phyloP scores from a whole-genome alignment of 2,888 invertebrate species.

The Pseudoips prasinana region DNA sequence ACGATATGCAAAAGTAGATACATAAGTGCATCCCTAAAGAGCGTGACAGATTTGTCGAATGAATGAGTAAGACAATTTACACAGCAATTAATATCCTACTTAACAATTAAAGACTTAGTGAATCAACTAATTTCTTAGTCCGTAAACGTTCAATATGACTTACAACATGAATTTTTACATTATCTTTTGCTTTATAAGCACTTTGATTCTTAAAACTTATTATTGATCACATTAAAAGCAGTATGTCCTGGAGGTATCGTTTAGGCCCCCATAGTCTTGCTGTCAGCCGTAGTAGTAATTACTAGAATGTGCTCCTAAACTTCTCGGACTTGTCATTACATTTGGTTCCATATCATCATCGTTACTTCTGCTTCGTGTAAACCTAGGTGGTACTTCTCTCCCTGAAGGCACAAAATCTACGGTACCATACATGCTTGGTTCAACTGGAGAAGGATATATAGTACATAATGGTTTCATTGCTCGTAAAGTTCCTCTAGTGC shows the following conservation, averaged over 20 bases:
- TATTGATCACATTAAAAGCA: conserved; percentile 45
- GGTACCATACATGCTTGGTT: conserved; percentile 71
- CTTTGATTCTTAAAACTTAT: conserved; percentile 14
- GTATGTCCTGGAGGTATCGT: conserved; percentile 50
- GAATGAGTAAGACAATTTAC: conserved; percentile 16
- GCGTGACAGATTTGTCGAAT: conserved; percentile 25
- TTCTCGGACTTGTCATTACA: conserved; percentile 65
- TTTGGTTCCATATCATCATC: conserved; percentile 51
- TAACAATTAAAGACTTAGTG: conserved; percentile 17
- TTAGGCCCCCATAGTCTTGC: conserved; percentile 37
- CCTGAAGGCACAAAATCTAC: conserved; percentile 60
- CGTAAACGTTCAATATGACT: conserved; percentile 17
- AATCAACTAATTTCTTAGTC: conserved; percentile 15
- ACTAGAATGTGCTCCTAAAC: conserved; percentile 64
- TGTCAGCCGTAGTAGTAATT: conserved; percentile 73
- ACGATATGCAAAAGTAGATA: conserved; percentile 35
- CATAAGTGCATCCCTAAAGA: conserved; percentile 32
- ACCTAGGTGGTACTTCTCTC: conserved; percentile 47
- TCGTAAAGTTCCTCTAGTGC: conserved; percentile 59
- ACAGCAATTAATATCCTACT: too few species aligned
- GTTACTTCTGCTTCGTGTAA: conserved; percentile 53
- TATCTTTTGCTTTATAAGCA: conserved; percentile 30
- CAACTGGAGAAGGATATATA: conserved; percentile 61
- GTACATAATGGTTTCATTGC: conserved; percentile 74
- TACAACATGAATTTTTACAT: conserved; percentile 20